Conservation (phyloP, 2,888 invertebrate species). For the Pheosia tremula region DNA sequence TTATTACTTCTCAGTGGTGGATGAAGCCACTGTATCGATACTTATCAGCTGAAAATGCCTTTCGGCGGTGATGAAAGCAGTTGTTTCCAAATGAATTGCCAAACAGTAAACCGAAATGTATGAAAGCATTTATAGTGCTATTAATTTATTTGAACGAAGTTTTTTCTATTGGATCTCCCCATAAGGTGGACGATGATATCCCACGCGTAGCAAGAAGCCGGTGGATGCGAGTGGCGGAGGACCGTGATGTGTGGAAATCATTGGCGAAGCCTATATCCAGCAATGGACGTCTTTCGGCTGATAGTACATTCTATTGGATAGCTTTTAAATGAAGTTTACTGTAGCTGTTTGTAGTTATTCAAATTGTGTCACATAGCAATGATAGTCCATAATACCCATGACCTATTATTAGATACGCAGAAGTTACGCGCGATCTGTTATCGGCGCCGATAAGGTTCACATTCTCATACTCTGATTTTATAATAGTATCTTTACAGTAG, state of each 20-base stretch:
- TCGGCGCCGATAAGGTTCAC: neutral
- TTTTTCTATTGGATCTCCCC: conserved; percentile 10
- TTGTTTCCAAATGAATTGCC: conserved; percentile 9
- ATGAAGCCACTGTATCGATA: neutral
- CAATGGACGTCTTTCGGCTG: no score
- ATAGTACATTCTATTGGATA: neutral
- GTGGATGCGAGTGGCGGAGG: no score
- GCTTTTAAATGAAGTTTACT: neutral
- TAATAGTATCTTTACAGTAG: neutral
- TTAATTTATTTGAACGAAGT: conserved; percentile 23
- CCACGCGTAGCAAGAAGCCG: no score
- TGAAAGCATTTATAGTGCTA: neutral
- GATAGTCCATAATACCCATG: neutral
- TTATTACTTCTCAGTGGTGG: no score
- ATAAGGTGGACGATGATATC: no score
- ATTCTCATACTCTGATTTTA: neutral
- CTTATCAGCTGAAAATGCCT: neutral
- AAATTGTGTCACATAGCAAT: neutral
- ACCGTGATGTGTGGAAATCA: no score
- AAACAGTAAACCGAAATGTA: conserved; percentile 12
- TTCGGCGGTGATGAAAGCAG: conserved; percentile 2
- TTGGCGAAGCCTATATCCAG: no score
- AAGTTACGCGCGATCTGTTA: neutral
- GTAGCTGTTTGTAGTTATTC: neutral
- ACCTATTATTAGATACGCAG: neutral